A percentile compares a stretch with the other conserved stretches of the same genome.
phyloP scores from a whole-genome alignment of 1,140 invertebrate genomes.

The Drosophila mauritiana region DNA sequence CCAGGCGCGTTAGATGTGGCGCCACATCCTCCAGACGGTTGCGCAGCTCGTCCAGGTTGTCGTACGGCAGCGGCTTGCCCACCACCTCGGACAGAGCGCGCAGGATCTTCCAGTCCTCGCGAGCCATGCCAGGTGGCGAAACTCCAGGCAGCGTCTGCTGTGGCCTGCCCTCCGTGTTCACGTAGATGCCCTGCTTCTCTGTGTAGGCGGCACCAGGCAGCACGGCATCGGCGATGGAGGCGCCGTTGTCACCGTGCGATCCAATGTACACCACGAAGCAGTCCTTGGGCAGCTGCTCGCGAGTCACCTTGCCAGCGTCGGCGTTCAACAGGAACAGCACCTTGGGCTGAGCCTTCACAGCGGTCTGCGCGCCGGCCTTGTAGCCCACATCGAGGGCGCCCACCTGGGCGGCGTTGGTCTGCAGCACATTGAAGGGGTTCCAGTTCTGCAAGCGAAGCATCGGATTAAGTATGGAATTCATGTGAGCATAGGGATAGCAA shows the following conservation, averaged over 20 bases:
- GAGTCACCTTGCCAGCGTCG: conserved; percentile 92
- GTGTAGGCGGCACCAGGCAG: conserved; percentile 99
- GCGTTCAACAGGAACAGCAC: conserved; percentile 97
- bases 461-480: neutral
- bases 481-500: neutral
- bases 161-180: conserved; percentile 98
- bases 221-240: conserved; percentile 96
- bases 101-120: conserved; percentile 99
- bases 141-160: conserved; percentile 96
- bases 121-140: conserved; percentile 96
- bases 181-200: conserved; percentile 98
- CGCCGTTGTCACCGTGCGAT: conserved; percentile 98
- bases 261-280: conserved; percentile 98
- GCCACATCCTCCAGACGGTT: conserved; percentile 92
- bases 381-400: conserved; percentile 98
- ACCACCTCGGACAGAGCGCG: conserved; percentile 90
- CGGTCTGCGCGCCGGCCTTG: conserved; percentile 90
- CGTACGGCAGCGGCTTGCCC: conserved; percentile 93
- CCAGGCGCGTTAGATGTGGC: conserved; percentile 94
- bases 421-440: conserved; percentile 95
- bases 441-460: conserved; percentile 76
- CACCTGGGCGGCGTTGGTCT: conserved; percentile 96
- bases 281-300: conserved; percentile 92
- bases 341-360: conserved; percentile 90
- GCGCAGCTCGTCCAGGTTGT: conserved; percentile 94